Conservation (phyloP, 2,113 vertebrate species). For the Mastomys natalensis region DNA sequence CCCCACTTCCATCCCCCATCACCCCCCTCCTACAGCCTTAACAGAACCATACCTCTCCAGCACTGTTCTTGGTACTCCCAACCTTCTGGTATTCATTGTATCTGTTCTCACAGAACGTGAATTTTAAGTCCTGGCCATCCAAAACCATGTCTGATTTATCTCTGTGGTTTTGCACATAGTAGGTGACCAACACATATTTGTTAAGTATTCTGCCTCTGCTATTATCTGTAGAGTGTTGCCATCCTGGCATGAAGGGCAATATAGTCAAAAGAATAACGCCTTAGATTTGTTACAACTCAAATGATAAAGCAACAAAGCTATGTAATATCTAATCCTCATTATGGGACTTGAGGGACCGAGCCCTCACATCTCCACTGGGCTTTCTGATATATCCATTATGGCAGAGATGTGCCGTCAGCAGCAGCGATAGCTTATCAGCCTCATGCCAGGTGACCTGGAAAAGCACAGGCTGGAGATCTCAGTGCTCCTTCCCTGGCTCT, state of each 20-base stretch:
- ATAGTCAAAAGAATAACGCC: conserved; percentile 39
- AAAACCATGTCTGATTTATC: not conserved
- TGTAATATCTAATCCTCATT: conserved; percentile 42
- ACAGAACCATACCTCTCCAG: conserved; percentile 1
- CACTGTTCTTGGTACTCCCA: conserved; percentile 1
- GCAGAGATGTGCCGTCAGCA: not conserved
- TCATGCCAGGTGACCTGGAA: conserved; percentile 33
- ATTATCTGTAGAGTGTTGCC: conserved; percentile 42
- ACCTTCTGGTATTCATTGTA: not conserved
- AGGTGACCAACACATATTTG: conserved; percentile 38
- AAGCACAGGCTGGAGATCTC: conserved; percentile 7
- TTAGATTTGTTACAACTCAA: conserved; percentile 57
- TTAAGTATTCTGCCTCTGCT: conserved; percentile 42
- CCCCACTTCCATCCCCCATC: no score
- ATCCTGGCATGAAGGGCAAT: not conserved
- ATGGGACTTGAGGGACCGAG: conserved; percentile 30
- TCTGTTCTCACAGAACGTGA: conserved; percentile 41
- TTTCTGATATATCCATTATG: conserved; percentile 47
- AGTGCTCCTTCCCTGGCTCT: not conserved
- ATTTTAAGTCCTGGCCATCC: conserved; percentile 35
- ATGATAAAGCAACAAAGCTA: conserved; percentile 23
- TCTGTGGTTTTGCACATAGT: conserved; percentile 51
- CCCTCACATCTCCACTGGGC: not conserved
- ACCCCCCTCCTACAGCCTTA: no score
- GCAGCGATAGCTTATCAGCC: conserved; percentile 22